Evolutionary conservation across 1,140 invertebrate species (phyloP), one percentile per base, ranked within the genome.

Genomic region (Matsumurasca onukii): DNA sequence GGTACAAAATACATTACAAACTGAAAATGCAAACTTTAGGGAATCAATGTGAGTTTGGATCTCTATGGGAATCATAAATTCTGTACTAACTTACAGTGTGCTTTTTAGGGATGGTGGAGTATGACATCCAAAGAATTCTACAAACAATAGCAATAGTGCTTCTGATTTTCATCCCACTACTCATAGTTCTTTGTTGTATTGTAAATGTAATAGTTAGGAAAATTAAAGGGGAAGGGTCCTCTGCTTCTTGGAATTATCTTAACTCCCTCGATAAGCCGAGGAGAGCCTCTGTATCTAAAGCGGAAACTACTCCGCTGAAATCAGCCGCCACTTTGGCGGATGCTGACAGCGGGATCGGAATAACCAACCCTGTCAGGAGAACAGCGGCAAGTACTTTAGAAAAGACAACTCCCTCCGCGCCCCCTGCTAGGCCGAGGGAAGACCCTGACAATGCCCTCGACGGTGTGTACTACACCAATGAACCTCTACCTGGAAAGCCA

Each of bases 401-500:
- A 48, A 34, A 29, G 30, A 45, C 15, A 51, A 48, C 49, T 66
- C 17, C 70, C 31, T 39, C 39, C 52, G 31, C 63, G 25, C 49
- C 62, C 68, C 29, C 24, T 31, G 25, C 55, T 67, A 9, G 61
- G 63, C 31, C 29, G 57, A 25, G 30, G n/a, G 66, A 59, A 29
- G 62, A 59, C 62, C 67, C 29, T 39, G 64, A 27, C 31, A 64
- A 68, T 20, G 61, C 80, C 73, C 93, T 93, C 77, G 91, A 94
- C 76, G 88, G 86, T 75, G 86, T 88, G 69, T 94, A 94, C 80
- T 81, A 86, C 71, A 94, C 92, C 13, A 83, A 92, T 75, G 92
- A 94, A 82, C 92, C 92, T 63, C 78, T 94, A 71, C 85, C 87
- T 1, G 86, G 88, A 73, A 86, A 86, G 75, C 91, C 91, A 24